Conservation (phyloP, 2,113 vertebrate species). For the Oplegnathus fasciatus region DNA sequence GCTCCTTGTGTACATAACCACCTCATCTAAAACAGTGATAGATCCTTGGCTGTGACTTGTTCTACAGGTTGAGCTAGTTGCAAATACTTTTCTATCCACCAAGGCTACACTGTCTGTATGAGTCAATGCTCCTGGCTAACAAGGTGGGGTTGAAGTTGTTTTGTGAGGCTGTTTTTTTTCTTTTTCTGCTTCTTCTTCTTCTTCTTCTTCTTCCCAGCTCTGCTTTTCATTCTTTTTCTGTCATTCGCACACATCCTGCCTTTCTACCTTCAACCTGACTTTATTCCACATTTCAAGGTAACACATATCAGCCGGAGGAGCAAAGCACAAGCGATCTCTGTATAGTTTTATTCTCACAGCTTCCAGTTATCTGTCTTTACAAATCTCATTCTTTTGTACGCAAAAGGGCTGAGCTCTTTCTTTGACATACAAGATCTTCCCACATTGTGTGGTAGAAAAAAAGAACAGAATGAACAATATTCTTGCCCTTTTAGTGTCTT, state of each 20-base stretch:
- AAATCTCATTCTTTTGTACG: constrained; percentile 32
- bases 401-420: constrained; percentile 10
- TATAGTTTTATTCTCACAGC: constrained; percentile 12
- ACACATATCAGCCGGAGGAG: constrained; percentile 19
- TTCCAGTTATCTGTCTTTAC: constrained; percentile 51
- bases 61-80: constrained; percentile 52
- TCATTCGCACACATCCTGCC: neutral
- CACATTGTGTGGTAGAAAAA: constrained; percentile 8
- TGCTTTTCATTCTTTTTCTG: constrained; percentile 3
- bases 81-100: constrained; percentile 8
- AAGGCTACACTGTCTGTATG: neutral
- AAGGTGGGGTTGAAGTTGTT: constrained; percentile 30
- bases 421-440: constrained; percentile 5
- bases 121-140: constrained; percentile 26
- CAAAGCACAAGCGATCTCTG: constrained; percentile 11
- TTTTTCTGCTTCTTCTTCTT: neutral
- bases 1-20: neutral
- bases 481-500: neutral
- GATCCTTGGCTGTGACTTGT: neutral
- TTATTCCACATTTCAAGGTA: constrained; percentile 43
- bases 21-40: neutral
- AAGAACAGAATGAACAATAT: constrained; percentile 1
- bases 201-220: neutral
- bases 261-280: neutral
- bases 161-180: neutral